Evolutionary conservation across 2,797 vertebrate species (phyloP).

Genomic region (Ptychobarbus kaznakovi): DNA sequence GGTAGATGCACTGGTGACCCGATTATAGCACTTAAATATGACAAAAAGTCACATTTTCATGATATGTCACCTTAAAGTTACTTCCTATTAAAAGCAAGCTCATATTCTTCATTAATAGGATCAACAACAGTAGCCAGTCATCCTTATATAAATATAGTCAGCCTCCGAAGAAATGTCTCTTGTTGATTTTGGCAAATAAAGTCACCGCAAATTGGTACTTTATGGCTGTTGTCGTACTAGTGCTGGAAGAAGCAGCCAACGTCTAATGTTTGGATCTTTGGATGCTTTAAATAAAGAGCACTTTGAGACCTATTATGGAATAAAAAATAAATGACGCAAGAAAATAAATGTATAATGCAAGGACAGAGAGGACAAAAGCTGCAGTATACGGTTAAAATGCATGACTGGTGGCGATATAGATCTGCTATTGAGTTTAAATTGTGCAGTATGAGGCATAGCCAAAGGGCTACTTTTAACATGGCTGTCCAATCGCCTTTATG

Average conservation of each 20-base stretch:
- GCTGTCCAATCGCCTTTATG: background rate
- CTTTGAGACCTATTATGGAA: background rate
- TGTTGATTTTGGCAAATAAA: conserved; percentile 22
- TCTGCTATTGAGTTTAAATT: conserved; percentile 1
- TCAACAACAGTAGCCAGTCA: conserved; percentile 2
- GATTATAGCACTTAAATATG: too few relatives aligned
- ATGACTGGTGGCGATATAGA: conserved; percentile 27
- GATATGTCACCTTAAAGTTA: background rate
- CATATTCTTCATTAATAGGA: background rate
- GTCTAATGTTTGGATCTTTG: conserved; percentile 19
- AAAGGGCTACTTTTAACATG: conserved; percentile 15
- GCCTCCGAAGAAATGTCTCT: background rate
- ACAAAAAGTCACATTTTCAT: background rate
- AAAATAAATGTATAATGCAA: conserved; percentile 21
- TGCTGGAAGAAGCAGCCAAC: conserved; percentile 20
- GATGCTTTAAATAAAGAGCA: conserved; percentile 27
- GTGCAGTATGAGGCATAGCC: background rate
- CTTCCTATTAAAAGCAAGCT: background rate
- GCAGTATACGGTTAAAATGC: background rate
- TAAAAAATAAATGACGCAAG: conserved; percentile 1
- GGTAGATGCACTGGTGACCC: too few relatives aligned
- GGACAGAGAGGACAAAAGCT: conserved; percentile 7
- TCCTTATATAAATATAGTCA: conserved; percentile 7
- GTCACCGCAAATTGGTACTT: conserved; percentile 6
- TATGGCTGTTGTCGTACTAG: conserved; percentile 12